Percentiles rank a stretch among this genome's conserved stretches.
Evolutionary conservation across 1,140 invertebrate genomes (phyloP).

Genomic region (Charaxes varanes): DNA sequence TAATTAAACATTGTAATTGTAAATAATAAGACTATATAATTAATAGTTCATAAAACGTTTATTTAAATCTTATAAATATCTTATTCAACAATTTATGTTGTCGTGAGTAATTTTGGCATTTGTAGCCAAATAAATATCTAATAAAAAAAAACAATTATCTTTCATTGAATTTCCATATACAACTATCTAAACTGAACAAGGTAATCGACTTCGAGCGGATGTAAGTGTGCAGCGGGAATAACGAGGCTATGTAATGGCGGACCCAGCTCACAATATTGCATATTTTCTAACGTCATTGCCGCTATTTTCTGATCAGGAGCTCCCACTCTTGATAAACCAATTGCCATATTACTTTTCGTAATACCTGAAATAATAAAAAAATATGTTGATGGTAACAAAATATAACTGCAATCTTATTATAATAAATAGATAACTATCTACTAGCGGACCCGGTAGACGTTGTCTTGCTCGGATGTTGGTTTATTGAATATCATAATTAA

Average conservation of each 20-base stretch:
- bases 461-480: no score
- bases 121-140: conserved; percentile 22
- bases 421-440: no score
- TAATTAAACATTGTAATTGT: conserved; percentile 62
- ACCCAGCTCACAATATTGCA: conserved; percentile 88
- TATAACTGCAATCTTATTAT: no score
- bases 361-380: conserved; percentile 65
- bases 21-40: conserved; percentile 71
- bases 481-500: no score
- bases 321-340: conserved; percentile 94
- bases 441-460: no score
- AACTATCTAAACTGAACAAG: conserved; percentile 76
- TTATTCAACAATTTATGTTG: conserved; percentile 21
- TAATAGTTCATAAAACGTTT: conserved; percentile 44
- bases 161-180: conserved; percentile 9
- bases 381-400: conserved; percentile 3
- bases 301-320: conserved; percentile 88
- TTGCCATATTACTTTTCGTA: conserved; percentile 76
- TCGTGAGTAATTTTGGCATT: conserved; percentile 21
- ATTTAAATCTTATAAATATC: conserved; percentile 31
- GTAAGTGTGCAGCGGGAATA: conserved; percentile 86
- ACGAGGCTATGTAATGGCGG: conserved; percentile 94
- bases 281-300: conserved; percentile 81
- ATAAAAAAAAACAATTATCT: conserved; percentile 13
- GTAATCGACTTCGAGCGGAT: conserved; percentile 95